Conservation (phyloP, 23 tunicate genomes). For the Styela clava region DNA sequence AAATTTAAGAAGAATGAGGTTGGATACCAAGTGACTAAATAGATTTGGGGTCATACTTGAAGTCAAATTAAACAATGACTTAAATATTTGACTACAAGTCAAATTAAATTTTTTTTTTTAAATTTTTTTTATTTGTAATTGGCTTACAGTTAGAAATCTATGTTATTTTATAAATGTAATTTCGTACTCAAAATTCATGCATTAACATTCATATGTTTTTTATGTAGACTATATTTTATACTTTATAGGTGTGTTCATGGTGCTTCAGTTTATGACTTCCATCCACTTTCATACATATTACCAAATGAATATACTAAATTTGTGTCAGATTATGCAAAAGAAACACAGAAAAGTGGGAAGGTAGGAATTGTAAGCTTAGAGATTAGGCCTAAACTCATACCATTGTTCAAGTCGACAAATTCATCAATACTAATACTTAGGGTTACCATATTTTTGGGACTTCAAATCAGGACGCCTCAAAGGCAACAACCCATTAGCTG, state of each 20-base stretch:
- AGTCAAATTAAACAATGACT: background rate
- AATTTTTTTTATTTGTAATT: background rate
- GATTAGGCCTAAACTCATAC: too few relatives aligned
- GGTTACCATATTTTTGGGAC: too few relatives aligned
- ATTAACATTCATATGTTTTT: too few relatives aligned
- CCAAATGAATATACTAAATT: slow-evolving; percentile 89
- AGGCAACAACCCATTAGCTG: too few relatives aligned
- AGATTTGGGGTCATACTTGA: background rate
- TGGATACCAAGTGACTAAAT: too few relatives aligned
- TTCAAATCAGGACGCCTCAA: too few relatives aligned
- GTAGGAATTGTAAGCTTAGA: slow-evolving; percentile 29
- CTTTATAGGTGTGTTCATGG: slow-evolving; percentile 67
- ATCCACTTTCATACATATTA: slow-evolving; percentile 71
- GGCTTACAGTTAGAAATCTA: too few relatives aligned
- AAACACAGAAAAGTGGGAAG: slow-evolving; percentile 66
- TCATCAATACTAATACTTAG: too few relatives aligned
- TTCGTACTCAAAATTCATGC: too few relatives aligned
- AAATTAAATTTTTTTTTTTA: background rate
- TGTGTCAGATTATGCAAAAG: slow-evolving; percentile 83
- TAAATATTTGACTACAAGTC: background rate
- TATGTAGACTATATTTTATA: background rate
- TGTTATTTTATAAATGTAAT: too few relatives aligned
- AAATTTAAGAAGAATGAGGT: slow-evolving; percentile 81
- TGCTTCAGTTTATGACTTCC: slow-evolving; percentile 51
- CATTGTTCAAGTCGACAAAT: too few relatives aligned